These are phyloP conservation scores for Lysandra coridon DNA, from an alignment of 2,888 invertebrate genomes.

Conservation along the genomic window DNA sequence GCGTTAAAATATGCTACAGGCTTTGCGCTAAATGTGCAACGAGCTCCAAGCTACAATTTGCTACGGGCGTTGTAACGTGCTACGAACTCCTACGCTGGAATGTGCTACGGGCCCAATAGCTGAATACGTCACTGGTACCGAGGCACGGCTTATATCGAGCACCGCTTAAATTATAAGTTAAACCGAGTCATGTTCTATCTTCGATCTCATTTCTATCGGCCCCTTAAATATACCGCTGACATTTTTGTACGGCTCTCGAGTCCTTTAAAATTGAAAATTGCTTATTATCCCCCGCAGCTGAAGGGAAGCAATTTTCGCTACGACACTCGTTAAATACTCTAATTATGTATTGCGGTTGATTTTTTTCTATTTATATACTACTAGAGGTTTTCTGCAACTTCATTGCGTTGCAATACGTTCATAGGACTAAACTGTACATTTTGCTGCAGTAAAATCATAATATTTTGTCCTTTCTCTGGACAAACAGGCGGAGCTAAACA, in stretches of 20 bases:
- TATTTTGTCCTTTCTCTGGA: too few species aligned
- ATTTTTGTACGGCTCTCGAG: background rate
- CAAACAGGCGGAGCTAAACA: background rate
- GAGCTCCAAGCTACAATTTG: too few species aligned
- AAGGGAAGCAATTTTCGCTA: background rate
- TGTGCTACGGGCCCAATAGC: background rate
- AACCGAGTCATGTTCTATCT: constrained; percentile 8
- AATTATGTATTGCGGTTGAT: background rate
- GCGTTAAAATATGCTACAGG: too few species aligned
- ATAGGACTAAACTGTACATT: too few species aligned
- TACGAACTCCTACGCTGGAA: background rate
- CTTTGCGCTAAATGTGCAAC: too few species aligned
- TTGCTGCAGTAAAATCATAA: too few species aligned
- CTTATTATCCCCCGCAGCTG: background rate
- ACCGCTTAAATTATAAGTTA: background rate
- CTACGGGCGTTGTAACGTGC: background rate
- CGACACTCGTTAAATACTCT: background rate
- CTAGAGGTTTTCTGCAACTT: background rate
- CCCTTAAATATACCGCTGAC: constrained; percentile 2
- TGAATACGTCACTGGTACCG: background rate
- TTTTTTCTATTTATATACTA: background rate
- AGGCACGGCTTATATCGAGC: background rate
- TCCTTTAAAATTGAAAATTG: constrained; percentile 14
- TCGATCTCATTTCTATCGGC: constrained; percentile 2
- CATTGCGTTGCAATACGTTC: too few species aligned